Evolutionary conservation across 2,113 vertebrate genomes (phyloP), one percentile per base, ranked within the genome.

Genomic region (Plestiodon gilberti): DNA sequence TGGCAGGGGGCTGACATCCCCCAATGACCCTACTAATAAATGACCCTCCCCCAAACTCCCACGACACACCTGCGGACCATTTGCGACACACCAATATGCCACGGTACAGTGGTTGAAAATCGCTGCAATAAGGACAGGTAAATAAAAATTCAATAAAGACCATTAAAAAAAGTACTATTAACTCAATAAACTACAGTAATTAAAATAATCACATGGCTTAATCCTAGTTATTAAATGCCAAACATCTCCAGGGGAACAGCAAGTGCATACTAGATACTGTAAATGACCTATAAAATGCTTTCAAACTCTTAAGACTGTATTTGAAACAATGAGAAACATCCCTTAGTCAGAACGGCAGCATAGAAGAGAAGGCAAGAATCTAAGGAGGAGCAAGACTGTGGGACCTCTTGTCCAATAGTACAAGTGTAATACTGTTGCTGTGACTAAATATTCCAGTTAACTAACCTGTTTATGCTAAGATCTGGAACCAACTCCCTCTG

Each of bases 391-490:
- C 14, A 35, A 82, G 1, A 33, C 22, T 23, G n/a, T 57, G 14
- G 62, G 23, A 18, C 13, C 28, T 48, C 33, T 38, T 4, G 11
- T 57, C 5, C 6, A 65, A 71, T 38, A 82, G 22, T 4, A 38
- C 22, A 48, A 64, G 6, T 48, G 33, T 57, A 15, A 79, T 6
- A 80, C 35, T 69, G 80, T 74, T 55, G 79, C 13, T 65, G 83
- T 61, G 69, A 93, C 87, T 83, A 93, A 92, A 55, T 83, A 81
- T 82, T 89, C 81, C 85, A 88, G 85, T 82, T 77, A 65, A 35
- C 77, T 88, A 88, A 84, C 84, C 89, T 90, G 84, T 30, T 81
- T 84, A 89, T 89, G 88, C 65, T 82, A 86, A 79, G 82, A 88
- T 67, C 48, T 83, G 88, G 88, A 91, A 92, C 28, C 84, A 81